Percentiles rank a stretch among this genome's conserved stretches.
Conservation (phyloP, 2,888 invertebrate genomes). For the Branchipolynoe longqiensis region DNA sequence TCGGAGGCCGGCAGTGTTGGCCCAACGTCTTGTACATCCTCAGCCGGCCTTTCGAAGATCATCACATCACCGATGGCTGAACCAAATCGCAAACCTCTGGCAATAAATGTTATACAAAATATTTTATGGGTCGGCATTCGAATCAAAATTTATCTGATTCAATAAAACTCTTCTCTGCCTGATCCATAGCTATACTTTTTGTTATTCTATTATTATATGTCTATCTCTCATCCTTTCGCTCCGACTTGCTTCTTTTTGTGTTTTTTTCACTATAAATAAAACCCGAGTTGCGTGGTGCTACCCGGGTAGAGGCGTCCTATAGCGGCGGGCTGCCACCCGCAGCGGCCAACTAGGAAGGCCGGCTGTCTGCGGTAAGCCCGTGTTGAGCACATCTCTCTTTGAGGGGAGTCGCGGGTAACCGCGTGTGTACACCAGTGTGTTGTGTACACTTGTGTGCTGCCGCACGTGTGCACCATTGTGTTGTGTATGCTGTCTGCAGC, state of each 20-base stretch:
- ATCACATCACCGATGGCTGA: constrained; percentile 9
- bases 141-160: constrained; percentile 14
- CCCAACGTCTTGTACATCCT: neutral
- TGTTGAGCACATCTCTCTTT: constrained; percentile 2
- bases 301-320: neutral
- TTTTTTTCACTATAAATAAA: neutral
- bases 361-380: constrained; percentile 11
- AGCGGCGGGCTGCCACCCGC: neutral
- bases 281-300: neutral
- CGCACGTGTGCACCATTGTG: neutral
- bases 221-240: too few species aligned
- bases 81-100: neutral
- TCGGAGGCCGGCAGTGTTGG: too few species aligned
- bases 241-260: too few species aligned
- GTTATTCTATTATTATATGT: neutral
- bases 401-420: neutral
- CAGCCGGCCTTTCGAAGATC: neutral
- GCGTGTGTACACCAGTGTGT: neutral
- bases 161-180: constrained; percentile 16
- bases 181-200: constrained; percentile 4
- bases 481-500: neutral
- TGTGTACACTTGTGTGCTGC: too few species aligned
- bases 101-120: constrained; percentile 45
- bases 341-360: neutral
- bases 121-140: constrained; percentile 1